These are phyloP conservation scores for Boloria selene DNA, from an alignment of 2,888 invertebrate species.

Conservation along the genomic window DNA sequence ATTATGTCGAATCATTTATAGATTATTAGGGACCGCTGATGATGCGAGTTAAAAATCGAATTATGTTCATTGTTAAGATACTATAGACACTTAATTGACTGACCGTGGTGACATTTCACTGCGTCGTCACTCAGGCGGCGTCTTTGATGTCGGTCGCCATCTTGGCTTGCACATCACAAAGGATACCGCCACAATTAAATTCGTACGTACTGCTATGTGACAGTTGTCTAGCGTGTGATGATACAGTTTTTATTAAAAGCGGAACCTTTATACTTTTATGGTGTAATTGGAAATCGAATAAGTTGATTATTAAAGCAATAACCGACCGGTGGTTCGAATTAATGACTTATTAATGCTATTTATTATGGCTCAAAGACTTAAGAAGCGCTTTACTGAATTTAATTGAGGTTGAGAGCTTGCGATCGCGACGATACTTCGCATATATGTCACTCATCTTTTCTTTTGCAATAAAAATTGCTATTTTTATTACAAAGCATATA, in stretches of 20 bases:
- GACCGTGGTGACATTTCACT: constrained; percentile 79
- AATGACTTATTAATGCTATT: constrained; percentile 31
- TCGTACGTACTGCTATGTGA: constrained; percentile 77
- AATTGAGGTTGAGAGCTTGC: constrained; percentile 19
- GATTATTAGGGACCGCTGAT: constrained; percentile 4
- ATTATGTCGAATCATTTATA: constrained; percentile 9
- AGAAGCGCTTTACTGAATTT: constrained; percentile 14
- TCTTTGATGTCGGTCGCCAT: constrained; percentile 67
- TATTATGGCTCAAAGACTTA: constrained; percentile 18
- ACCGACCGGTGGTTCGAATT: constrained; percentile 21
- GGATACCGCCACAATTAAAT: constrained; percentile 74
- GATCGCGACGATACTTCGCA: constrained; percentile 14
- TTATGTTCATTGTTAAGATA: constrained; percentile 30
- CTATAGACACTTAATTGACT: constrained; percentile 66
- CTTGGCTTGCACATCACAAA: constrained; percentile 66
- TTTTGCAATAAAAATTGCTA: not conserved
- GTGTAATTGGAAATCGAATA: constrained; percentile 53
- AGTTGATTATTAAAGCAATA: constrained; percentile 43
- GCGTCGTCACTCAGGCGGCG: constrained; percentile 66
- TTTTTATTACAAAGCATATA: not conserved
- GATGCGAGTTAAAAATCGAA: constrained; percentile 25
- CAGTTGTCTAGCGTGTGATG: constrained; percentile 69
- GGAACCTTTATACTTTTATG: constrained; percentile 48
- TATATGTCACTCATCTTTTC: not conserved
- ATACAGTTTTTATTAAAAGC: constrained; percentile 52